A percentile compares a stretch with the other conserved stretches of the same genome.
phyloP scores from a whole-genome alignment of 2,113 vertebrate genomes.

The Sigmodon hispidus region DNA sequence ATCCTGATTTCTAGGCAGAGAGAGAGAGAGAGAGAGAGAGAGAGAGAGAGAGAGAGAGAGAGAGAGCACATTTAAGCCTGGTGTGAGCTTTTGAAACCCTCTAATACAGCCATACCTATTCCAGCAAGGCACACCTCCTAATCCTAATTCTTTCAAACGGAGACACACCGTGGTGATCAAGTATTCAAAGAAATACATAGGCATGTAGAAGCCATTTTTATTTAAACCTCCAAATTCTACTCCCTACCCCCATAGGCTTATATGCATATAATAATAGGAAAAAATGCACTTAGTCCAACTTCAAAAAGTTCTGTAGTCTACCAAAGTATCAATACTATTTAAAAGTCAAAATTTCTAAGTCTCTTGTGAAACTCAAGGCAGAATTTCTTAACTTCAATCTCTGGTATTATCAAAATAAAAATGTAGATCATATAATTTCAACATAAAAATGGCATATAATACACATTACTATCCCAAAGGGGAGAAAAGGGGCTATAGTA shows the following conservation, averaged over 20 bases:
- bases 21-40: no score
- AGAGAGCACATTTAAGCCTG: no score
- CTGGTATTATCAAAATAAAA: background rate
- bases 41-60: no score
- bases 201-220: background rate
- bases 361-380: background rate
- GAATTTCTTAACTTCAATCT: background rate
- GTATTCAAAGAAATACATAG: background rate
- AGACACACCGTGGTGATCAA: background rate
- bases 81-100: no score
- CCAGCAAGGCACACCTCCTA: background rate
- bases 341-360: background rate
- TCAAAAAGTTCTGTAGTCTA: background rate
- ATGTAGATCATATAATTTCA: background rate
- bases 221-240: background rate
- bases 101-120: background rate
- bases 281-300: background rate
- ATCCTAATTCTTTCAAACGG: background rate
- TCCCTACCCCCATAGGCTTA: background rate
- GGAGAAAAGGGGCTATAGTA: background rate
- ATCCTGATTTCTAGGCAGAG: no score
- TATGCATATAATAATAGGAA: background rate
- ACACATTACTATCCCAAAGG: background rate
- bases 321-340: background rate
- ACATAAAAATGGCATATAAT: background rate